A percentile compares a stretch with the other conserved stretches of the same genome.
These are phyloP conservation scores for Catocala sponsa DNA, from an alignment of 2,888 invertebrate genomes.

Conservation along the genomic window DNA sequence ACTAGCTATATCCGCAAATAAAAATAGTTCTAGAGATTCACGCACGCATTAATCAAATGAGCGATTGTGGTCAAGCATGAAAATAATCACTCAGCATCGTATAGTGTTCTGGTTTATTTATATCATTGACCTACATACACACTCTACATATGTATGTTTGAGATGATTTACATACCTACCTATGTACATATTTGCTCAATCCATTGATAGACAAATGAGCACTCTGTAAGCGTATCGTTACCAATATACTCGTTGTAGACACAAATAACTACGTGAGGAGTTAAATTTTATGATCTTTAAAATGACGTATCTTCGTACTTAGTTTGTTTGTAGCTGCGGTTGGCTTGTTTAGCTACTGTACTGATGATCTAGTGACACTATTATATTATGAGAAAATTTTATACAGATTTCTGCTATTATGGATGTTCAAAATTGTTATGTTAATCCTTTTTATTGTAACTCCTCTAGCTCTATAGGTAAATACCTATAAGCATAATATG, in stretches of 20 bases:
- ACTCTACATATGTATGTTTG: constrained; percentile 12
- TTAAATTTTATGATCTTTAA: constrained; percentile 6
- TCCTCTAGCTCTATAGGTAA: too few species aligned
- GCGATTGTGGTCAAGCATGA: constrained; percentile 22
- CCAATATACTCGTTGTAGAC: neutral
- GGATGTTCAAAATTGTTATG: too few species aligned
- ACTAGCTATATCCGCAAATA: neutral
- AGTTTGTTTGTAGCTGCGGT: neutral
- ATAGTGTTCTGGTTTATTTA: constrained; percentile 34
- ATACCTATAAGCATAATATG: too few species aligned
- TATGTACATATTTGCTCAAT: constrained; percentile 8
- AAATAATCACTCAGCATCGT: constrained; percentile 20
- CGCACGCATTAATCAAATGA: constrained; percentile 18
- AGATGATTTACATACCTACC: neutral
- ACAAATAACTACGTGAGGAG: neutral
- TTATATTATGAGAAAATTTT: too few species aligned
- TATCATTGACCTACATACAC: constrained; percentile 36
- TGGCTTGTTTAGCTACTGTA: too few species aligned
- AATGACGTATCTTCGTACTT: constrained; percentile 1
- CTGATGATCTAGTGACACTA: too few species aligned
- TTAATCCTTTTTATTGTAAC: too few species aligned
- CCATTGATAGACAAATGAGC: constrained; percentile 12
- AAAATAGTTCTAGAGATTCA: neutral
- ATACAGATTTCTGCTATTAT: too few species aligned
- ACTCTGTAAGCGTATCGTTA: neutral